Percentiles rank a stretch among this genome's conserved stretches.
These are phyloP conservation scores for Sinohyriopsis cumingii DNA, from an alignment of 2,888 invertebrate genomes.

Conservation along the genomic window DNA sequence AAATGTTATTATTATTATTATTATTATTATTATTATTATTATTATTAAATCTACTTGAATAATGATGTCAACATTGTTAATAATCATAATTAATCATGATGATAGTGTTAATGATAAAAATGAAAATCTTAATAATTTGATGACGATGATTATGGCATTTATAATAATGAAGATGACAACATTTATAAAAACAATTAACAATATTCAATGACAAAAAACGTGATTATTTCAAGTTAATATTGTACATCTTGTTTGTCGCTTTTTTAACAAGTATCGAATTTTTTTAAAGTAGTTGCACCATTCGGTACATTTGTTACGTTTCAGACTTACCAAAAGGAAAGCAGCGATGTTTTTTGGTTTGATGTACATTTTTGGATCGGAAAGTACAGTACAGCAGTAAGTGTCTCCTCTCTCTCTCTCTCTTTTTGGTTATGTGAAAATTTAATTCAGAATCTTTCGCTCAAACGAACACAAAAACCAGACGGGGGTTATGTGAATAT, in stretches of 20 bases:
- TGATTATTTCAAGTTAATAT: background rate
- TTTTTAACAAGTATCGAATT: background rate
- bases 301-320: background rate
- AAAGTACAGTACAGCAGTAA: slow-evolving; percentile 69
- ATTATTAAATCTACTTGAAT: too few relatives aligned
- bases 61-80: too few relatives aligned
- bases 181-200: background rate
- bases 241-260: background rate
- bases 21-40: too few relatives aligned
- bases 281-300: too few relatives aligned
- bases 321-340: slow-evolving; percentile 66
- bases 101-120: too few relatives aligned
- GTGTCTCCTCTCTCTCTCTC: background rate
- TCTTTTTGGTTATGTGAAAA: too few relatives aligned
- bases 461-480: too few relatives aligned
- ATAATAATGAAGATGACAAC: background rate
- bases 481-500: too few relatives aligned
- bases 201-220: background rate
- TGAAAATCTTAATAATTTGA: too few relatives aligned
- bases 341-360: slow-evolving; percentile 56
- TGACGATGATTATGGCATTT: background rate
- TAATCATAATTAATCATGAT: too few relatives aligned
- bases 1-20: background rate
- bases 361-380: slow-evolving; percentile 73
- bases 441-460: too few relatives aligned